Conservation (phyloP, 2,888 invertebrate species). For the Caenorhabditis panamensis region DNA sequence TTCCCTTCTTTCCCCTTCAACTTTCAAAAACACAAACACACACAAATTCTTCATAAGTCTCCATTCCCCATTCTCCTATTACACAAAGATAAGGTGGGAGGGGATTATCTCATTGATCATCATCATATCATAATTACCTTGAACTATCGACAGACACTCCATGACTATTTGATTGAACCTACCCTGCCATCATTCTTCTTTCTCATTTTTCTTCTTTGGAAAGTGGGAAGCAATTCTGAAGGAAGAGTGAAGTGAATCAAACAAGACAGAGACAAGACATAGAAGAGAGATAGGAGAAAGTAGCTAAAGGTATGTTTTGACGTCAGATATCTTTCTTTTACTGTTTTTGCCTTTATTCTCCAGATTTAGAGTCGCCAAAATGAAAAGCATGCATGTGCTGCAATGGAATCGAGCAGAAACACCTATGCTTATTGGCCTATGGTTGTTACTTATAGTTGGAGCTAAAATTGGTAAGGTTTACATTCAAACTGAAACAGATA, state of each 20-base stretch:
- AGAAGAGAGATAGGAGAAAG: no score
- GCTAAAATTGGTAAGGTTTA: slow-evolving; percentile 60
- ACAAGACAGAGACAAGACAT: slow-evolving; percentile 12
- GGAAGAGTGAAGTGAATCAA: slow-evolving; percentile 18
- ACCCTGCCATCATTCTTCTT: slow-evolving; percentile 43
- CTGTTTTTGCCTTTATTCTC: background rate
- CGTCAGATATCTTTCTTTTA: no score
- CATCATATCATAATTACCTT: slow-evolving; percentile 47
- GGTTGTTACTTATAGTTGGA: slow-evolving; percentile 73
- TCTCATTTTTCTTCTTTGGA: no score
- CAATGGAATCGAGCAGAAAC: slow-evolving; percentile 76
- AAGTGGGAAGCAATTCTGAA: no score
- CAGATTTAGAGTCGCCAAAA: background rate
- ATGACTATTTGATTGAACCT: slow-evolving; percentile 56
- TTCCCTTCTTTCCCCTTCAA: background rate
- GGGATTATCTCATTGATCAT: slow-evolving; percentile 52
- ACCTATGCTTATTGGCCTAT: slow-evolving; percentile 72
- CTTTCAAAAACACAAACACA: background rate
- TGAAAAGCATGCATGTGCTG: slow-evolving; percentile 32
- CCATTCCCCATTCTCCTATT: background rate
- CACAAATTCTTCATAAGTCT: background rate
- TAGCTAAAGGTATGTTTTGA: slow-evolving; percentile 32
- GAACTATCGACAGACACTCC: slow-evolving; percentile 35
- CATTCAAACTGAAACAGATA: background rate
- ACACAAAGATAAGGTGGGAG: no score